Conservation (phyloP, 1,140 invertebrate genomes). For the Palaemon carinicauda region DNA sequence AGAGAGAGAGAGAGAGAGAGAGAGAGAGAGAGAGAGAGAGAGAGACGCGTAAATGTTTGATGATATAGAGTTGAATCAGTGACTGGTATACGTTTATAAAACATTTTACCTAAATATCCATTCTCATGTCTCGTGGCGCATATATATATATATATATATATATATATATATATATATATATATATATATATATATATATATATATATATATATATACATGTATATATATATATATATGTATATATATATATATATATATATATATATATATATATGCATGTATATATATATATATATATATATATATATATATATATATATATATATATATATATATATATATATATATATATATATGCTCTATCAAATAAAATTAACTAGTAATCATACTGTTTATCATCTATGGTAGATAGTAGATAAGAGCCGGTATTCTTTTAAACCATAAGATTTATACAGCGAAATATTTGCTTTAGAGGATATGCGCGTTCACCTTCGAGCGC, state of each 20-base stretch:
- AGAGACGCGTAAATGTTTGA: neutral
- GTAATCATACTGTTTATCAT: too few relatives aligned
- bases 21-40: too few relatives aligned
- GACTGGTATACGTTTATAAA: neutral
- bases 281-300: constrained; percentile 16
- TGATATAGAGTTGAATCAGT: neutral
- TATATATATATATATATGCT: neutral
- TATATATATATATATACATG: neutral
- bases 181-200: neutral
- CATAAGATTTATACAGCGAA: too few relatives aligned
- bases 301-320: constrained; percentile 23
- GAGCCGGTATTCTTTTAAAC: too few relatives aligned
- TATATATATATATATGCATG: constrained; percentile 18
- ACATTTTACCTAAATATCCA: too few relatives aligned
- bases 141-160: too few relatives aligned
- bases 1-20: too few relatives aligned
- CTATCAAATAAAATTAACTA: too few relatives aligned
- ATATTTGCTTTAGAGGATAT: too few relatives aligned
- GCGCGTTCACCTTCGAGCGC: too few relatives aligned
- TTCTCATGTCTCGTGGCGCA: too few relatives aligned
- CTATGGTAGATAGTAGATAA: too few relatives aligned
- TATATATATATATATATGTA: constrained; percentile 29
- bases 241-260: constrained; percentile 16
- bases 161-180: neutral
- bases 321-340: constrained; percentile 26